These are phyloP conservation scores for Myiothlypis chrysogaster DNA, from an alignment of 2,797 vertebrate species.

Conservation along the genomic window DNA sequence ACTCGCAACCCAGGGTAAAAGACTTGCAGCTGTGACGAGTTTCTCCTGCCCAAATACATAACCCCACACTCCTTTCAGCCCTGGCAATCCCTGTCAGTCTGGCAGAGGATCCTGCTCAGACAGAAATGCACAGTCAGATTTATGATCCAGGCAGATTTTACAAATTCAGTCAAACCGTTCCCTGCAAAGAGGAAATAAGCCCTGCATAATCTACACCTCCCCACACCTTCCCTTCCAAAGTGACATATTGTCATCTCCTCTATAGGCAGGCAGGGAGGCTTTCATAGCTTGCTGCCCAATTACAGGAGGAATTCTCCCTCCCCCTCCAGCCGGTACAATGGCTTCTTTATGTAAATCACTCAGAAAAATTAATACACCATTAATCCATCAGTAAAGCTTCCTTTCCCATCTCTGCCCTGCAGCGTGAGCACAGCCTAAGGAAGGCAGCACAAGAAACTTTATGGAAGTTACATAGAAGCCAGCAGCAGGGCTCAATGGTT, in stretches of 20 bases:
- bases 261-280: constrained; percentile 25
- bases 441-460: neutral
- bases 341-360: constrained; percentile 72
- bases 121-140: neutral
- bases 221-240: constrained; percentile 16
- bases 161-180: neutral
- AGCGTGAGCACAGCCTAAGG: neutral
- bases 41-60: neutral
- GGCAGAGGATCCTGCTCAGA: neutral
- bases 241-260: neutral
- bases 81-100: neutral
- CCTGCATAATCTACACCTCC: neutral
- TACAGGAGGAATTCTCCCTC: constrained; percentile 48
- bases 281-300: constrained; percentile 53
- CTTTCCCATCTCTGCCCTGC: neutral
- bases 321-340: constrained; percentile 54
- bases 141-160: neutral
- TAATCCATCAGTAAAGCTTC: constrained; percentile 27
- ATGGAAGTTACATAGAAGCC: neutral
- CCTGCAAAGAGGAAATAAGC: neutral
- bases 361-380: constrained; percentile 58
- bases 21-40: neutral
- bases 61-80: neutral
- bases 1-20: neutral
- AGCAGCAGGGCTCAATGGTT: neutral